phyloP scores from a whole-genome alignment of 2,888 invertebrate genomes.

The Lasioglossum calceatum region DNA sequence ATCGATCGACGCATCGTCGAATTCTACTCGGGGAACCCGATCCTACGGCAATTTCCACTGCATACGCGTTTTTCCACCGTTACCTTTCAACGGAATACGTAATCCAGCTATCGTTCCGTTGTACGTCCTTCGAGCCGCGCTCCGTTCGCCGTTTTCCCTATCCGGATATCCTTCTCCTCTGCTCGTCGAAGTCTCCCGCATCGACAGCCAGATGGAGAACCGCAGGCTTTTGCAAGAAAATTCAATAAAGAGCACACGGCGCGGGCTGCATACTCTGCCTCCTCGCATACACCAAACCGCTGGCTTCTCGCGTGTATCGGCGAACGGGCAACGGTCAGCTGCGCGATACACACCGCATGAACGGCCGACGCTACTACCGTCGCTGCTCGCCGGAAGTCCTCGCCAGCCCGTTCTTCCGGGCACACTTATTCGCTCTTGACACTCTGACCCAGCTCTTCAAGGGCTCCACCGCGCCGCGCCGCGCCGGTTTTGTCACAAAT shows the following conservation, averaged over 20 bases:
- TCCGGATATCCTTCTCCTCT: background rate
- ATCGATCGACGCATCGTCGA: conserved; percentile 18
- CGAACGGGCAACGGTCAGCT: background rate
- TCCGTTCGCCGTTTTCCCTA: background rate
- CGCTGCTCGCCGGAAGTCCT: background rate
- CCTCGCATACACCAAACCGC: background rate
- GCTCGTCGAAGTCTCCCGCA: conserved; percentile 19
- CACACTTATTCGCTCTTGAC: background rate
- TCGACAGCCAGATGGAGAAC: background rate
- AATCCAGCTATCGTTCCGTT: conserved; percentile 2
- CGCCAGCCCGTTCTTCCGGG: background rate
- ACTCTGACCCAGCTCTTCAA: background rate
- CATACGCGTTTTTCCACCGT: background rate
- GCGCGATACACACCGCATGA: conserved; percentile 10
- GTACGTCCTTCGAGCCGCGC: background rate
- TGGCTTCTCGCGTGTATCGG: background rate
- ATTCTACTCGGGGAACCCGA: conserved; percentile 13
- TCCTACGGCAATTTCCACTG: conserved; percentile 7
- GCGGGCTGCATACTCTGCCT: background rate
- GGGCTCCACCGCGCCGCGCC: background rate
- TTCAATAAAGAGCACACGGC: conserved; percentile 37
- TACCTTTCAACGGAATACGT: conserved; percentile 10
- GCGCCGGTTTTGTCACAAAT: background rate
- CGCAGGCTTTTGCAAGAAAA: conserved; percentile 30
- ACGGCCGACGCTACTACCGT: background rate